Conservation (phyloP, 2,797 vertebrate genomes). For the Crocidura indochinensis region DNA sequence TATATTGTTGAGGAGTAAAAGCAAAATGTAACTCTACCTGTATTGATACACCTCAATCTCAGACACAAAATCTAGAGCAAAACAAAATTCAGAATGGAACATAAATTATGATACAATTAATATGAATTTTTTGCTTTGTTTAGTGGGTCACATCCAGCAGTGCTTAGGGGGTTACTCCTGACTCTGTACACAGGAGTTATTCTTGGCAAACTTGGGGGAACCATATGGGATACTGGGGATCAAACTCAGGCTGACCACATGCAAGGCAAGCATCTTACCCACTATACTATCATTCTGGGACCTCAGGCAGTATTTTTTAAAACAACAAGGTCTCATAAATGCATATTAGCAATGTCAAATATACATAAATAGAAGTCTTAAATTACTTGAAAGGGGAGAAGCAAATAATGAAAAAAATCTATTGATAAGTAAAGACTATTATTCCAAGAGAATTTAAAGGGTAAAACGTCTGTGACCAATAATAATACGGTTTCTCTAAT, state of each 20-base stretch:
- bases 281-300: too few relatives aligned
- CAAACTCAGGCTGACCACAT: too few relatives aligned
- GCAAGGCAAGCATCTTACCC: too few relatives aligned
- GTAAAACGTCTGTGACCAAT: background rate
- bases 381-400: background rate
- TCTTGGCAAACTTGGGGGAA: too few relatives aligned
- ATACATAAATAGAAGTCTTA: background rate
- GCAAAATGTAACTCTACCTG: background rate
- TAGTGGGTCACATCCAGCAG: too few relatives aligned
- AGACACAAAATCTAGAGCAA: background rate
- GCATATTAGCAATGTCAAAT: too few relatives aligned
- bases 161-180: too few relatives aligned
- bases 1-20: background rate
- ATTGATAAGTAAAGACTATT: slow-evolving; percentile 8
- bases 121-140: too few relatives aligned
- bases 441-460: background rate
- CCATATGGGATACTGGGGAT: too few relatives aligned
- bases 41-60: background rate
- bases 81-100: slow-evolving; percentile 15
- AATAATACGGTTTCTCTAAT: slow-evolving; percentile 8
- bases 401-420: too few relatives aligned
- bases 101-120: background rate
- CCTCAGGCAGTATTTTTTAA: background rate
- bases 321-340: background rate
- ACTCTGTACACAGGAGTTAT: too few relatives aligned